Conservation (phyloP, 2,888 invertebrate species). For the Chaitophorus viminalis region DNA sequence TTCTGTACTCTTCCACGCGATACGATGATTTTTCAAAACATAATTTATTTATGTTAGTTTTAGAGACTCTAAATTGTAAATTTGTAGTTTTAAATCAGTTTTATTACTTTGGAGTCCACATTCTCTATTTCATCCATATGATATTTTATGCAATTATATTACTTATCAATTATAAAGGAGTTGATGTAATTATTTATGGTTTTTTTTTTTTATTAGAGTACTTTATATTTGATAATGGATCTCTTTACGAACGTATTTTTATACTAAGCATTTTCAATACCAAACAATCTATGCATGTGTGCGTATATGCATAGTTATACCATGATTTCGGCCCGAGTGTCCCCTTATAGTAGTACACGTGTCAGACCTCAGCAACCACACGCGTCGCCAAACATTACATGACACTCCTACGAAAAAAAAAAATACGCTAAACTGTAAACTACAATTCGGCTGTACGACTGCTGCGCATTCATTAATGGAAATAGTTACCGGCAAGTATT, state of each 20-base stretch:
- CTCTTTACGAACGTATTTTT: not conserved
- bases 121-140: not conserved
- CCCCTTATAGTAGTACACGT: conserved; percentile 37
- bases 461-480: conserved; percentile 19
- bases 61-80: too few relatives aligned
- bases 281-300: not conserved
- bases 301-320: not conserved
- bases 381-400: conserved; percentile 44
- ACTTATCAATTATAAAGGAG: not conserved
- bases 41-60: not conserved
- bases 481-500: conserved; percentile 9
- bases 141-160: not conserved
- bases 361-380: conserved; percentile 52
- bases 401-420: conserved; percentile 48
- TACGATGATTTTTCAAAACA: not conserved
- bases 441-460: conserved; percentile 29
- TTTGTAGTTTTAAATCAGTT: too few relatives aligned
- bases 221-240: not conserved
- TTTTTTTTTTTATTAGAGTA: not conserved
- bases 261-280: not conserved
- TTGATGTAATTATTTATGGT: not conserved
- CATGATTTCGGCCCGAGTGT: conserved; percentile 19
- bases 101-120: not conserved
- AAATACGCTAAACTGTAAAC: conserved; percentile 13
- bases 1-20: not conserved